Evolutionary conservation across 2,113 vertebrate genomes (phyloP).

Genomic region (Glareola pratincola): DNA sequence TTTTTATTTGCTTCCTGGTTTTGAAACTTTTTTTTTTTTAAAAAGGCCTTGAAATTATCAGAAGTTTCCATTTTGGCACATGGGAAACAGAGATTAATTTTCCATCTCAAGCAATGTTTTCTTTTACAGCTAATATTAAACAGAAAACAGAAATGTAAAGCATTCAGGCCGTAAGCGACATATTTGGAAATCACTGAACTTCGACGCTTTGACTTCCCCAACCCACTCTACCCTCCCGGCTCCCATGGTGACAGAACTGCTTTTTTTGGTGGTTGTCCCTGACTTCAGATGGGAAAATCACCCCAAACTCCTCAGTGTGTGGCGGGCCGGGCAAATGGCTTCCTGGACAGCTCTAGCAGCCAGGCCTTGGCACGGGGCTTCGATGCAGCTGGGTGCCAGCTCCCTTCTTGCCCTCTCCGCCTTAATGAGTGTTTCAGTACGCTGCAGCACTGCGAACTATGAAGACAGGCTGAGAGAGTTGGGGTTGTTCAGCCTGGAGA

Average conservation of each 20-base stretch:
- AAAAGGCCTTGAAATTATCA: not conserved
- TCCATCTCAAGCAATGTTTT: slow-evolving; percentile 13
- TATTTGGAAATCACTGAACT: not conserved
- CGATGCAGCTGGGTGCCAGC: not conserved
- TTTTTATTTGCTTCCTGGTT: not conserved
- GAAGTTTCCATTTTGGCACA: slow-evolving; percentile 13
- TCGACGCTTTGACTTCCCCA: not conserved
- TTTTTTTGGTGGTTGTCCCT: not conserved
- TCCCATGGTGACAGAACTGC: not conserved
- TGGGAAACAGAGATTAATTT: not conserved
- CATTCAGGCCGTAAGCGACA: not conserved
- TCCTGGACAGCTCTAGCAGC: not conserved
- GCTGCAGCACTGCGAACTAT: not conserved
- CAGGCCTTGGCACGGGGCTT: not conserved
- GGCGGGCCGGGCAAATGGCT: fast-evolving
- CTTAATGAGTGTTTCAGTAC: not conserved
- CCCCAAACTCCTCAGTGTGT: not conserved
- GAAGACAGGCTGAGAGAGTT: not conserved
- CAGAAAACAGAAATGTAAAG: slow-evolving; percentile 38
- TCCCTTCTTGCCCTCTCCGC: not conserved
- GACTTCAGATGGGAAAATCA: not conserved
- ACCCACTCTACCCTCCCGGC: not conserved
- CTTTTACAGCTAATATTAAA: slow-evolving; percentile 5
- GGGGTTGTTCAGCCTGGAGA: not conserved
- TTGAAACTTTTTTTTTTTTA: not conserved